Evolutionary conservation across 1,140 invertebrate species (phyloP), one percentile per base, ranked within the genome.

Genomic region (Carcinoscorpius rotundicauda): DNA sequence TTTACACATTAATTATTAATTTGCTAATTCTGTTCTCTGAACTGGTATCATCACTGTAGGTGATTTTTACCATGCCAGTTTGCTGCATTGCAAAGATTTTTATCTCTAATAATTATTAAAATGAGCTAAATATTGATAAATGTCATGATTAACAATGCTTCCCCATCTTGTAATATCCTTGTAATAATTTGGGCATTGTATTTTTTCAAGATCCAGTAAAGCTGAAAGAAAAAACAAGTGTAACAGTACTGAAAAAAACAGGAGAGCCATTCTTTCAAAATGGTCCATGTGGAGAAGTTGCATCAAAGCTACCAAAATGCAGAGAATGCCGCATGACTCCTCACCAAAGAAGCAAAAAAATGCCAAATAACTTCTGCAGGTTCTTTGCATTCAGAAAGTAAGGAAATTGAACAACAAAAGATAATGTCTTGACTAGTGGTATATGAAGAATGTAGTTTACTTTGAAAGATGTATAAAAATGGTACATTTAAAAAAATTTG

Each of bases 351-450:
- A 86, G 85, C 66, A 89, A 90, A 74, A 91, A 91, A 73, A 85
- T 87, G 78, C 83, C 86, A 56, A 93, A 93, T 77, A 93, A 96
- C 69, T 97, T 96, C 78, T 98, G 95, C 78, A 82, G 94, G 69
- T 98, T 98, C 79, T 97, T 94, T 78, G 93, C 91, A 70, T 98
- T 97, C 78, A 83, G 95, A 75, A 85, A 90, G 77, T 78, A 69
- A 69, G 68, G 49, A 6, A 8, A 55, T 55, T 55, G 6, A 8
- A 8, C 6, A 6, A 55, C 6, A 55, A 55, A 55, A 8, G 29
- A 29, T 29, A 29, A 29, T 29, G 0, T 29, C 29, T 29, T 29
- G 29, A 29, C 29, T 29, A 29, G 29, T 29, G 29, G 2, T 2
- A 29, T 2, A 29, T 29, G 29, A 29, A 29, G 29, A 29, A 29